phyloP scores from a whole-genome alignment of 2,888 invertebrate genomes.

The Diadromus collaris region DNA sequence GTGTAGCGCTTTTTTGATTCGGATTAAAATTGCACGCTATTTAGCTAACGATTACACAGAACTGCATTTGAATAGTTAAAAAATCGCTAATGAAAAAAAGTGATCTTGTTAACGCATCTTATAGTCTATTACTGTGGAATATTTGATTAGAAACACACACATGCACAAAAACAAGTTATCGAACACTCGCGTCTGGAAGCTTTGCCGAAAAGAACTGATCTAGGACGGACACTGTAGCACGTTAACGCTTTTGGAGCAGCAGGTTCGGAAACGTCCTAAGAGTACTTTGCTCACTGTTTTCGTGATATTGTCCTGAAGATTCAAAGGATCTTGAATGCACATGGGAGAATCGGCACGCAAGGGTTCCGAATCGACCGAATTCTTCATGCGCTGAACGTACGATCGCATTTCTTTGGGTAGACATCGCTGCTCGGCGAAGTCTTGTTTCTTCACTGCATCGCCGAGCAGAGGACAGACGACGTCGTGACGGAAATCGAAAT shows the following conservation, averaged over 20 bases:
- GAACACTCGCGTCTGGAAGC: neutral
- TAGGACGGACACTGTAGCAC: slow-evolving; percentile 1
- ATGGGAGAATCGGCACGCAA: slow-evolving; percentile 79
- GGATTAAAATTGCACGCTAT: neutral
- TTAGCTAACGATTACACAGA: neutral
- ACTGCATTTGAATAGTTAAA: neutral
- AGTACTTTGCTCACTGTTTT: slow-evolving; percentile 77
- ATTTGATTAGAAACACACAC: neutral
- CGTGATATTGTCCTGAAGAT: slow-evolving; percentile 83
- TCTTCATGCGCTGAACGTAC: slow-evolving; percentile 74
- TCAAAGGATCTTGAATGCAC: slow-evolving; percentile 84
- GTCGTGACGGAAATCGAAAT: slow-evolving; percentile 78
- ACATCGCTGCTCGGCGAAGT: slow-evolving; percentile 71
- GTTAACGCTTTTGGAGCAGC: slow-evolving; percentile 48
- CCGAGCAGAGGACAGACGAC: slow-evolving; percentile 81
- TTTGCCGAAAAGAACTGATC: neutral
- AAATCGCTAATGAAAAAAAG: neutral
- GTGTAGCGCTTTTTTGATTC: neutral
- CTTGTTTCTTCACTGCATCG: slow-evolving; percentile 74
- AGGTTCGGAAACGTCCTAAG: slow-evolving; percentile 48
- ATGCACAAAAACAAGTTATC: neutral
- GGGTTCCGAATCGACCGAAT: slow-evolving; percentile 67
- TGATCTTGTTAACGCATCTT: neutral
- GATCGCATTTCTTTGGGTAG: slow-evolving; percentile 79
- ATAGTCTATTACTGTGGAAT: neutral